Conservation (phyloP, 2,797 vertebrate genomes). For the Oreochromis mossambicus region DNA sequence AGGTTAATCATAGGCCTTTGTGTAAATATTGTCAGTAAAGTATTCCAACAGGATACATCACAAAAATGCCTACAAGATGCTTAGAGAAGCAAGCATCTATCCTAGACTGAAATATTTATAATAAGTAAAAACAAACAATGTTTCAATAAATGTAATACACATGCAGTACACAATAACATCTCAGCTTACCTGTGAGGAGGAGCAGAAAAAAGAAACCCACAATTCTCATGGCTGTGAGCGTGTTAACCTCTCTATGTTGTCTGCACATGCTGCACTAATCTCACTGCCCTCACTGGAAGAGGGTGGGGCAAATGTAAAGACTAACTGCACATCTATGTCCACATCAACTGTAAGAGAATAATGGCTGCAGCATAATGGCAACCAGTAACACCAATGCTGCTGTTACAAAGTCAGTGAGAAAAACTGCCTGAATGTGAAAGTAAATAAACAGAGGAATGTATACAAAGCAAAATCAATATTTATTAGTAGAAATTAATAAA, state of each 20-base stretch:
- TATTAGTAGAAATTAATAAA: neutral
- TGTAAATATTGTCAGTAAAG: neutral
- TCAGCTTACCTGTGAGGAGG: constrained; percentile 18
- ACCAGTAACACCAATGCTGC: neutral
- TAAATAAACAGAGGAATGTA: neutral
- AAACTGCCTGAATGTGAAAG: neutral
- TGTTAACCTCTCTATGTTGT: neutral
- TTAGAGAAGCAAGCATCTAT: neutral
- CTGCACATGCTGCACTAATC: neutral
- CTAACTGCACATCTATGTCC: neutral
- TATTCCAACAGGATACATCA: neutral
- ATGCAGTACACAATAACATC: neutral
- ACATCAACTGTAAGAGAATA: neutral
- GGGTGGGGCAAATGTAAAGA: neutral
- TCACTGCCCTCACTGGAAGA: neutral
- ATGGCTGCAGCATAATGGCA: neutral
- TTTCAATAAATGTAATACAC: neutral
- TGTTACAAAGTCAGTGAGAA: neutral
- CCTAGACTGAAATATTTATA: neutral
- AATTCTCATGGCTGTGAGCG: neutral
- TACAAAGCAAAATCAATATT: neutral
- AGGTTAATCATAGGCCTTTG: neutral
- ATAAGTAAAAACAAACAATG: neutral
- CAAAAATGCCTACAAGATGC: neutral
- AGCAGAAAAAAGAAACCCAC: constrained; percentile 1